phyloP scores from a whole-genome alignment of 2,888 invertebrate genomes.

The Eristalis pertinax region DNA sequence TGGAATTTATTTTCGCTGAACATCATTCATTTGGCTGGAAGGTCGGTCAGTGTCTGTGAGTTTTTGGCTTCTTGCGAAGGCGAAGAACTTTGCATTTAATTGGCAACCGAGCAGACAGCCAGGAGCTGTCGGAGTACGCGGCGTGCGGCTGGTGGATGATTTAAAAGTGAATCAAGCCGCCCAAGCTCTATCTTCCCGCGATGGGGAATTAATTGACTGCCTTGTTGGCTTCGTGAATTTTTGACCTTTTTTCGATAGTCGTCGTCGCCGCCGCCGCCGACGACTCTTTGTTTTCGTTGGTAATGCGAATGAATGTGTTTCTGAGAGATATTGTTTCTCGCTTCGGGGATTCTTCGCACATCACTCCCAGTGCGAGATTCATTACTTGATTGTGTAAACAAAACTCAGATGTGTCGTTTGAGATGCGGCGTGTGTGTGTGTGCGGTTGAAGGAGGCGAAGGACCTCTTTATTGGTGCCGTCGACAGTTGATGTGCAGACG shows the following conservation, averaged over 20 bases:
- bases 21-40: slow-evolving; percentile 25
- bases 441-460: slow-evolving; percentile 7
- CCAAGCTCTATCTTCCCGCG: background rate
- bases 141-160: slow-evolving; percentile 9
- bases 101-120: slow-evolving; percentile 16
- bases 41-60: slow-evolving; percentile 60
- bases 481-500: slow-evolving; percentile 29
- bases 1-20: slow-evolving; percentile 11
- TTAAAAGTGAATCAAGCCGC: background rate
- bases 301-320: slow-evolving; percentile 14
- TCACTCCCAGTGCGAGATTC: slow-evolving; percentile 26
- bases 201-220: slow-evolving; percentile 46
- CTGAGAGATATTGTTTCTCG: slow-evolving; percentile 48
- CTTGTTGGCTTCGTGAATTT: slow-evolving; percentile 14
- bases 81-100: slow-evolving; percentile 29
- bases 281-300: slow-evolving; percentile 20
- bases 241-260: slow-evolving; percentile 38
- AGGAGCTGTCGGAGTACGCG: background rate
- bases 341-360: slow-evolving; percentile 29
- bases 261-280: background rate
- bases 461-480: slow-evolving; percentile 52
- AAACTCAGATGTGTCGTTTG: slow-evolving; percentile 6
- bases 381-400: slow-evolving; percentile 53
- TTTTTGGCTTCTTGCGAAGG: slow-evolving; percentile 11
- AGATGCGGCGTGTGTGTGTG: background rate